These are phyloP conservation scores for Macroramphosus scolopax DNA, from an alignment of 2,797 vertebrate species.

Conservation along the genomic window DNA sequence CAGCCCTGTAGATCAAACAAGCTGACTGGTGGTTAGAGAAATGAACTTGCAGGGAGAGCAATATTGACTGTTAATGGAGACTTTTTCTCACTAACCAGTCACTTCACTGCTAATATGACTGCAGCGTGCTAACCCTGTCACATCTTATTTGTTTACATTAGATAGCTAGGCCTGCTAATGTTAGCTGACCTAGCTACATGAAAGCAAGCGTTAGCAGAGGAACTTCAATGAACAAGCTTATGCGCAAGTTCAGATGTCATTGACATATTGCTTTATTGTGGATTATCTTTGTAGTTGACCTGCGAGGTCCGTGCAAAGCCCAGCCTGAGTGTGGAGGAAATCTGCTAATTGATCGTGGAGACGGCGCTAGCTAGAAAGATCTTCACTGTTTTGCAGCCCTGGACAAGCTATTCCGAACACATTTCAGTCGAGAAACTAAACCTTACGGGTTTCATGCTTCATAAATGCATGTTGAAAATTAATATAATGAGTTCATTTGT, in stretches of 20 bases:
- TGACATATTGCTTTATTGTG: neutral
- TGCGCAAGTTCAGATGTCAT: neutral
- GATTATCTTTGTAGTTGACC: neutral
- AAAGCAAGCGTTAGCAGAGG: neutral
- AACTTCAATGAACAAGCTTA: neutral
- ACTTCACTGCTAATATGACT: neutral
- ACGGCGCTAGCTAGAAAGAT: slow-evolving; percentile 33
- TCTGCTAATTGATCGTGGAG: slow-evolving; percentile 26
- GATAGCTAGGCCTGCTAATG: slow-evolving; percentile 60
- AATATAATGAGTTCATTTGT: no score
- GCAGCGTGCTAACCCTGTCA: slow-evolving; percentile 25
- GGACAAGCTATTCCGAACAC: slow-evolving; percentile 12
- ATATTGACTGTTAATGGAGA: no score
- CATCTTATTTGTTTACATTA: slow-evolving; percentile 73
- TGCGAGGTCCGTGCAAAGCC: neutral
- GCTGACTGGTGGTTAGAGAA: no score
- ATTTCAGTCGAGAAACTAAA: slow-evolving; percentile 1
- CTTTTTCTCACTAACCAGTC: neutral
- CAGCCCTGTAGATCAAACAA: no score
- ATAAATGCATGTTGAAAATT: neutral
- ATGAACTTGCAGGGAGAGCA: no score
- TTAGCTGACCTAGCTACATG: slow-evolving; percentile 42
- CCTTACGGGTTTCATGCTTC: no score
- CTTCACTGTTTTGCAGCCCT: slow-evolving; percentile 28
- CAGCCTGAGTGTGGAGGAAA: no score